Percentiles rank a stretch among this genome's conserved stretches.
These are phyloP conservation scores for Illadopsis cleaveri DNA, from an alignment of 2,113 vertebrate species.

Conservation along the genomic window DNA sequence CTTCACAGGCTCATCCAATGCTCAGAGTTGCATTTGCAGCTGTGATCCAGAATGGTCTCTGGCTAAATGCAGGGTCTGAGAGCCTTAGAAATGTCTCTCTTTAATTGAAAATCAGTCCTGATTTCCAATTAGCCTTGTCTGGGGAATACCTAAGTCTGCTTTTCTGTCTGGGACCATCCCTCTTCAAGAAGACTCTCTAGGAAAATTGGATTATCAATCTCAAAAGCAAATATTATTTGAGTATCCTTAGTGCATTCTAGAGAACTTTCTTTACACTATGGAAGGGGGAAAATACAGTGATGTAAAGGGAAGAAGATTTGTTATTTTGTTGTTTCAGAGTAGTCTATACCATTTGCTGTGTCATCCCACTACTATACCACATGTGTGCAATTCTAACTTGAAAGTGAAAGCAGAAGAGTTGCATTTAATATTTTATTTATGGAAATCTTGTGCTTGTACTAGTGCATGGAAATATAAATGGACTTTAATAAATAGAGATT, in stretches of 20 bases:
- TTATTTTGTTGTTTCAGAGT: neutral
- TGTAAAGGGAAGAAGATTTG: neutral
- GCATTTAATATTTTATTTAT: conserved; percentile 46
- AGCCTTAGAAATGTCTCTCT: neutral
- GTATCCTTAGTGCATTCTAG: neutral
- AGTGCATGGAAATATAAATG: conserved; percentile 13
- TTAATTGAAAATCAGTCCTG: neutral
- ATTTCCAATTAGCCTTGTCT: neutral
- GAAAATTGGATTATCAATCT: neutral
- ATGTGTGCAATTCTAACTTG: neutral
- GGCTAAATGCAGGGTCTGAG: neutral
- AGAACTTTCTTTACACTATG: neutral
- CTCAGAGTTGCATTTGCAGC: neutral
- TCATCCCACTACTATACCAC: neutral
- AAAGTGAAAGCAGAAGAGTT: conserved; percentile 14
- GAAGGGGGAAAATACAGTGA: neutral
- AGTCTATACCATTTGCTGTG: neutral
- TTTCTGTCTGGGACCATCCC: neutral
- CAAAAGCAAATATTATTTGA: neutral
- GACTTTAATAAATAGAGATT: neutral
- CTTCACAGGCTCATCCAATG: neutral
- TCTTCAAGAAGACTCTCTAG: neutral
- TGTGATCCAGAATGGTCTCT: neutral
- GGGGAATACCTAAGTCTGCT: neutral
- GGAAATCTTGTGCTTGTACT: neutral